phyloP scores from a whole-genome alignment of 2,888 invertebrate genomes.

The Agonum fuliginosum region DNA sequence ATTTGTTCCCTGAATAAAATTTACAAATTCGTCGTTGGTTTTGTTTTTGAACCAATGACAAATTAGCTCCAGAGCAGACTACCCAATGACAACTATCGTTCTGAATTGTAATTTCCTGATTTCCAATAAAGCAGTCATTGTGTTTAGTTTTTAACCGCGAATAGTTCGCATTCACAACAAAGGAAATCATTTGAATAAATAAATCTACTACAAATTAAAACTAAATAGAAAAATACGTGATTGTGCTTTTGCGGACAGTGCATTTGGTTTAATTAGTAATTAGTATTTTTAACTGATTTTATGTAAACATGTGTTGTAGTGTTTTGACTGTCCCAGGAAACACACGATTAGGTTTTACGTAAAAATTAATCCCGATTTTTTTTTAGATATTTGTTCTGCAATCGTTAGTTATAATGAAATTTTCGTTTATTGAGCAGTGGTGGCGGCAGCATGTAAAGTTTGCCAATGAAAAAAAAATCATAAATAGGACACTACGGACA shows the following conservation, averaged over 20 bases:
- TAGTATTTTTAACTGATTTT: conserved; percentile 21
- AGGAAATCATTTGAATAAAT: conserved; percentile 56
- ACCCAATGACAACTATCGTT: conserved; percentile 11
- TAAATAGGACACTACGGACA: too few relatives aligned
- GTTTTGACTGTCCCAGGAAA: conserved; percentile 1
- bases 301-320: background rate
- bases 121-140: conserved; percentile 51
- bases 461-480: too few relatives aligned
- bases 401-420: conserved; percentile 1
- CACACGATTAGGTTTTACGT: background rate
- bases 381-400: background rate
- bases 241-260: background rate
- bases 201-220: conserved; percentile 51
- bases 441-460: too few relatives aligned
- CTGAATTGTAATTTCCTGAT: conserved; percentile 48
- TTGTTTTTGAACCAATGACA: conserved; percentile 49
- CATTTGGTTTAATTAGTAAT: conserved; percentile 2
- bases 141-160: conserved; percentile 47
- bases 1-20: conserved; percentile 27
- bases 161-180: conserved; percentile 37
- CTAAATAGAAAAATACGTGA: conserved; percentile 19
- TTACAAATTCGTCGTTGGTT: conserved; percentile 28
- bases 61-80: conserved; percentile 32
- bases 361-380: background rate
- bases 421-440: conserved; percentile 14